These are phyloP conservation scores for Nesoenas mayeri DNA, from an alignment of 2,113 vertebrate species.

Conservation along the genomic window DNA sequence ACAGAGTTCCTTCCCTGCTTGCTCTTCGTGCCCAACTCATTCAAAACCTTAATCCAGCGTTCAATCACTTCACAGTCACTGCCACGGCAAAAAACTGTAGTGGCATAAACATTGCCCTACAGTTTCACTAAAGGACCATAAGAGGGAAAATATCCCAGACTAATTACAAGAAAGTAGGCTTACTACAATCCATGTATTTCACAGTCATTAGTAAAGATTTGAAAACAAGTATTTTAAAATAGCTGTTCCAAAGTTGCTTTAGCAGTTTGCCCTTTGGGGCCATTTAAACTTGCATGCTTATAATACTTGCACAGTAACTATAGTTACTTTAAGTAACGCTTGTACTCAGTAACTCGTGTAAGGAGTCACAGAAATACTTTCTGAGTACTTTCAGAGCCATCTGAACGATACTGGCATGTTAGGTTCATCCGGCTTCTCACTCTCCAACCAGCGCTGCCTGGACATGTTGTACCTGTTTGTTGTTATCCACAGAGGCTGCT, in stretches of 20 bases:
- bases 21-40: neutral
- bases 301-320: neutral
- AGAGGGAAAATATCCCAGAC: neutral
- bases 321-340: neutral
- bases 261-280: neutral
- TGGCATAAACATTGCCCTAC: neutral
- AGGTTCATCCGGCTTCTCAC: neutral
- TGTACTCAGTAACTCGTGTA: neutral
- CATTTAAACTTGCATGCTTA: neutral
- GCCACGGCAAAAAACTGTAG: neutral
- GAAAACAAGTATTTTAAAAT: constrained; percentile 26
- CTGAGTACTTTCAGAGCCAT: neutral
- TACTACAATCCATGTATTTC: neutral
- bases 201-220: constrained; percentile 19
- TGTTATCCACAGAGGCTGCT: neutral
- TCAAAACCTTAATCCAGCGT: constrained; percentile 14
- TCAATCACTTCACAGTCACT: neutral
- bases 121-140: neutral
- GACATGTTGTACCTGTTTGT: constrained; percentile 10
- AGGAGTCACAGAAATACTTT: neutral
- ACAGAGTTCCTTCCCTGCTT: neutral
- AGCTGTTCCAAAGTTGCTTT: neutral
- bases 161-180: neutral
- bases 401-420: neutral
- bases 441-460: neutral